These are phyloP conservation scores for Trachemys scripta DNA, from an alignment of 2,113 vertebrate species.

Conservation along the genomic window DNA sequence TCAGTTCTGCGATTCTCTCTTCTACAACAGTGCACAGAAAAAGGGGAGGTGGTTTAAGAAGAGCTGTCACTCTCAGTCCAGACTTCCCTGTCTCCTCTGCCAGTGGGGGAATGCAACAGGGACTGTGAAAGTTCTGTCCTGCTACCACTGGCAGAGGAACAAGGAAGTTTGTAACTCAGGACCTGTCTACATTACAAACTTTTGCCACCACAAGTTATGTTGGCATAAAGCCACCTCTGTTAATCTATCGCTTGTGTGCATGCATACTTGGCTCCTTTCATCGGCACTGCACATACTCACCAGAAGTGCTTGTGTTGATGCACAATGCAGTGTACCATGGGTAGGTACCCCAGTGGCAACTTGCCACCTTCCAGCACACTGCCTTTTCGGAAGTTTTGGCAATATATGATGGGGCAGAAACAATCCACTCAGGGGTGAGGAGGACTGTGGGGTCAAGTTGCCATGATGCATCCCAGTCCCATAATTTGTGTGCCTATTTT, in stretches of 20 bases:
- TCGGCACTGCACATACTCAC: background rate
- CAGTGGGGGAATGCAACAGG: background rate
- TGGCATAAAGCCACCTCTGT: background rate
- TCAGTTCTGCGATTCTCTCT: fast-evolving
- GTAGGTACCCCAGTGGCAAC: background rate
- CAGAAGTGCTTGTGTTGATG: background rate
- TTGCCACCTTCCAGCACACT: background rate
- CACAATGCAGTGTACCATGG: background rate
- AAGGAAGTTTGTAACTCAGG: fast-evolving
- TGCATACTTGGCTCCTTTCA: background rate
- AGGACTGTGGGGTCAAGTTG: background rate
- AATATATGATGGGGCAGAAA: background rate
- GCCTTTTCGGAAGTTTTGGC: background rate
- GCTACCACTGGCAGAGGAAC: background rate
- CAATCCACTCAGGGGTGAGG: background rate
- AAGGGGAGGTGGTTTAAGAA: background rate
- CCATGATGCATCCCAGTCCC: background rate
- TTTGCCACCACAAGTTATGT: background rate
- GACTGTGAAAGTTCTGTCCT: constrained; percentile 15
- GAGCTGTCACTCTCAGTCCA: background rate
- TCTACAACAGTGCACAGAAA: background rate
- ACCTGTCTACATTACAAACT: background rate
- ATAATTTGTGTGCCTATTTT: background rate
- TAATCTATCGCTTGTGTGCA: background rate
- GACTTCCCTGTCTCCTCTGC: background rate